Evolutionary conservation across 2,888 invertebrate species (phyloP), one percentile per base, ranked within the genome.

Genomic region (Scaptomyza polygonia): DNA sequence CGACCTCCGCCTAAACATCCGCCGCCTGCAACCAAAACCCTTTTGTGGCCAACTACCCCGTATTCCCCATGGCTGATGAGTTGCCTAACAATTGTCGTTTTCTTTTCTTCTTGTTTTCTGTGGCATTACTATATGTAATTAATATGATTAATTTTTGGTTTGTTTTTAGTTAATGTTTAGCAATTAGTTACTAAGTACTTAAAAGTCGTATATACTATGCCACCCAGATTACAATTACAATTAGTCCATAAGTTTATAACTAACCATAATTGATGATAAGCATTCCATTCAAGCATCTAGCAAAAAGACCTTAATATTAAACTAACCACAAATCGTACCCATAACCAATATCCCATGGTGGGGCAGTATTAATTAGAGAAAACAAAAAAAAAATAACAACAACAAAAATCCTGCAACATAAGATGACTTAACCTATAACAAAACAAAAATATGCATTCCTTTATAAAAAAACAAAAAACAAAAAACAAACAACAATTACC

Each of bases 321-420:
- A 21, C 27, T 16, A 34, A 18, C 4, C 18, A 21, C 27, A 21
- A 18, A 36, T 6, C 44, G 12, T 43, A 18, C n/a, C 14, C 54
- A 29, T 52, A 42, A 42, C 25, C 25, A 16, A 16, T 47, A 40
- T 34, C 56, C 48, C 43, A 49, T 65, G 68, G 55, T 77, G 74
- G 71, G 87, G 83, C 88, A 88, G 88, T 88, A 88, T 88, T 88
- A 88, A 79, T 81, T 88, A 86, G 65, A 51, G 43, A 62, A 58
- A 21, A 44, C 25, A 48, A 25, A 49, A 29, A n/a, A n/a, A n/a
- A n/a, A n/a, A n/a, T n/a, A 14, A n/a, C 8, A 44, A 30, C 36
- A 32, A 49, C 9, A 43, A 12, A 44, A 16, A 32, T 29, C 36
- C 5, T 42, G 11, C 12, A 56, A 42, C 14, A 66, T 68, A 55